Evolutionary conservation across 1,140 invertebrate genomes (phyloP).

Genomic region (Contarinia nasturtii): DNA sequence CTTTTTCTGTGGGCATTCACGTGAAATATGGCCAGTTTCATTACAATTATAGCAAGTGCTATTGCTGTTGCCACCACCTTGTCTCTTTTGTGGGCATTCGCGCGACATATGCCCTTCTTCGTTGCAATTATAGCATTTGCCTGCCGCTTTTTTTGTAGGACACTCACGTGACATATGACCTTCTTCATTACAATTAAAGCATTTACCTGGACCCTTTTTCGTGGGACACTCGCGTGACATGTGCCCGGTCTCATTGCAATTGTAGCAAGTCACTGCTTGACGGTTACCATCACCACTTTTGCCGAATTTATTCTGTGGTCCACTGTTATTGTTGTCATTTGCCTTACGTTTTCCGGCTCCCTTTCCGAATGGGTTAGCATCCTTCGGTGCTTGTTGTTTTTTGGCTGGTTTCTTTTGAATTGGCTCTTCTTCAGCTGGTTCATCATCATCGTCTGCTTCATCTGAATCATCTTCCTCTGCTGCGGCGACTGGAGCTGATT

Average conservation of each 20-base stretch:
- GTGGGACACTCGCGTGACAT: neutral
- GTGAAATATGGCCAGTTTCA: neutral
- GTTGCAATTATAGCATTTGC: neutral
- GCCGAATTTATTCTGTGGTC: neutral
- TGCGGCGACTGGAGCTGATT: neutral
- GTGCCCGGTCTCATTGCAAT: neutral
- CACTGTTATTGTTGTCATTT: neutral
- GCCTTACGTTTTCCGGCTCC: neutral
- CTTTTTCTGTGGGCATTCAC: neutral
- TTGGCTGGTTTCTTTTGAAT: neutral
- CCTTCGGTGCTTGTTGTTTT: no score
- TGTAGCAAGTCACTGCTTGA: neutral
- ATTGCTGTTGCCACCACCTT: neutral
- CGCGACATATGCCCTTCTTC: neutral
- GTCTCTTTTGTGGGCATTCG: neutral
- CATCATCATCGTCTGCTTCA: slow-evolving; percentile 3
- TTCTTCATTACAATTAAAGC: neutral
- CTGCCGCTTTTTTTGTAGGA: neutral
- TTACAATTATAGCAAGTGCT: neutral
- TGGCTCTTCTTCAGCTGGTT: neutral
- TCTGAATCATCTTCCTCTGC: slow-evolving; percentile 1
- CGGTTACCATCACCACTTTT: neutral
- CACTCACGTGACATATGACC: neutral
- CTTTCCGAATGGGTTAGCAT: neutral
- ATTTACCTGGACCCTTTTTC: neutral